A percentile compares a stretch with the other conserved stretches of the same genome.
phyloP scores from a whole-genome alignment of 2,113 vertebrate species.

The Candoia aspera region DNA sequence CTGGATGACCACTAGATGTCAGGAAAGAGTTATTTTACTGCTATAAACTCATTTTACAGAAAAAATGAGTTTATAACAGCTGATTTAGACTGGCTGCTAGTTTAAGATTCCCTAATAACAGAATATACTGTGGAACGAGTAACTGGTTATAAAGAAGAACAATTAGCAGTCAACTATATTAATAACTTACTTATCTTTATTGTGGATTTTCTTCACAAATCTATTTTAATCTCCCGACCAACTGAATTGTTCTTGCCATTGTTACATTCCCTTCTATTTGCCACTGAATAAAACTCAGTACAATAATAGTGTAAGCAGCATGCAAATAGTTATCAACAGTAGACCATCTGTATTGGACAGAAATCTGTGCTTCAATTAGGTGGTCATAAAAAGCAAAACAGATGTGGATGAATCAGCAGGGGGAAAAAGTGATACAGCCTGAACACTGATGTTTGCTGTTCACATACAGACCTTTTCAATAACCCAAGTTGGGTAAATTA shows the following conservation, averaged over 20 bases:
- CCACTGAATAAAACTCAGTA: conserved; percentile 81
- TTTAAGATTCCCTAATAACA: conserved; percentile 45
- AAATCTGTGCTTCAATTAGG: conserved; percentile 86
- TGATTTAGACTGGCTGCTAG: conserved; percentile 46
- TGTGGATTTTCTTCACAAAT: conserved; percentile 64
- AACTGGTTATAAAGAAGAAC: conserved; percentile 65
- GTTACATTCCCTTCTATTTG: conserved; percentile 73
- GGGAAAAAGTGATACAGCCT: conserved; percentile 69
- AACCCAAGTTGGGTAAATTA: conserved; percentile 87
- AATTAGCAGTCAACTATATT: conserved; percentile 61
- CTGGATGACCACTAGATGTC: background rate
- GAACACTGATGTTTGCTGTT: conserved; percentile 83
- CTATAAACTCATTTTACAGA: conserved; percentile 41
- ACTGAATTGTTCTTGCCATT: conserved; percentile 75
- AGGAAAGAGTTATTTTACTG: background rate
- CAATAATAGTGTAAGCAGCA: conserved; percentile 77
- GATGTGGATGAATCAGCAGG: conserved; percentile 76
- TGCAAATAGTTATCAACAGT: conserved; percentile 74
- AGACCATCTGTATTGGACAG: conserved; percentile 81
- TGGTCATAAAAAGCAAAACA: conserved; percentile 76
- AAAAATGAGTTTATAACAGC: conserved; percentile 41
- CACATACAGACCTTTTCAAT: conserved; percentile 85
- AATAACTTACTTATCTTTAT: conserved; percentile 71
- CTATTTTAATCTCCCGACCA: conserved; percentile 69
- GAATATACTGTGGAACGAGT: conserved; percentile 48